Conservation (phyloP, 2,888 invertebrate genomes). For the Cistogaster globosa region DNA sequence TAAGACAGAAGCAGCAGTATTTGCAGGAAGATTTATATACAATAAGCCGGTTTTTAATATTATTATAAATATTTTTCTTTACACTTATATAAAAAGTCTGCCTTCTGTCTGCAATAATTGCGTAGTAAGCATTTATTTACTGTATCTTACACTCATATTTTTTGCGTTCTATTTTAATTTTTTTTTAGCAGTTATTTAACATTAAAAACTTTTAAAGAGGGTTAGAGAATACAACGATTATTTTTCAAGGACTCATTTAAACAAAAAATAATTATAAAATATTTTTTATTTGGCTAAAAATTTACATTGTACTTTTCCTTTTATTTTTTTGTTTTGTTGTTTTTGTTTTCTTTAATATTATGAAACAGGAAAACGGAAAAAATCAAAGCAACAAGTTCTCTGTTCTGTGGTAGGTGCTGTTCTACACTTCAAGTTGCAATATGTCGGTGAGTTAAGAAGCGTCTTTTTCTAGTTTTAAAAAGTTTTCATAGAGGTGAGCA, state of each 20-base stretch:
- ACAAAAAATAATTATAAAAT: constrained; percentile 68
- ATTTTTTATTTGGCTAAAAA: constrained; percentile 70
- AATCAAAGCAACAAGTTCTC: constrained; percentile 65
- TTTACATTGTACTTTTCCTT: constrained; percentile 45
- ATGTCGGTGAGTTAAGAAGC: too few species aligned
- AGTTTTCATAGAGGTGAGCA: too few species aligned
- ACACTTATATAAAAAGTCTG: constrained; percentile 76
- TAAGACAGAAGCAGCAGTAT: constrained; percentile 44
- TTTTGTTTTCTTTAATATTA: constrained; percentile 45
- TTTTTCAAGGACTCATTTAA: constrained; percentile 74
- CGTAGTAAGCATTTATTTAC: constrained; percentile 82
- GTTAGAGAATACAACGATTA: constrained; percentile 58
- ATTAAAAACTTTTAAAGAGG: constrained; percentile 66
- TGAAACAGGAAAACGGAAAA: constrained; percentile 40
- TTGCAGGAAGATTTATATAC: neutral
- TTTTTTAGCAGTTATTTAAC: constrained; percentile 68
- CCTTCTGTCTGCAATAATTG: constrained; percentile 79
- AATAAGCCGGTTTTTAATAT: constrained; percentile 51
- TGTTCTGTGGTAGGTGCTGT: too few species aligned
- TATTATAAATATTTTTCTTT: constrained; percentile 47
- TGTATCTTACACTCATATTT: constrained; percentile 45
- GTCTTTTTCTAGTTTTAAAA: too few species aligned
- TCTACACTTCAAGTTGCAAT: constrained; percentile 5
- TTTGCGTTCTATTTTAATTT: constrained; percentile 38
- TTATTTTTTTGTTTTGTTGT: neutral